phyloP scores from a whole-genome alignment of 2,797 vertebrate species.

The Smutsia temminckii region DNA sequence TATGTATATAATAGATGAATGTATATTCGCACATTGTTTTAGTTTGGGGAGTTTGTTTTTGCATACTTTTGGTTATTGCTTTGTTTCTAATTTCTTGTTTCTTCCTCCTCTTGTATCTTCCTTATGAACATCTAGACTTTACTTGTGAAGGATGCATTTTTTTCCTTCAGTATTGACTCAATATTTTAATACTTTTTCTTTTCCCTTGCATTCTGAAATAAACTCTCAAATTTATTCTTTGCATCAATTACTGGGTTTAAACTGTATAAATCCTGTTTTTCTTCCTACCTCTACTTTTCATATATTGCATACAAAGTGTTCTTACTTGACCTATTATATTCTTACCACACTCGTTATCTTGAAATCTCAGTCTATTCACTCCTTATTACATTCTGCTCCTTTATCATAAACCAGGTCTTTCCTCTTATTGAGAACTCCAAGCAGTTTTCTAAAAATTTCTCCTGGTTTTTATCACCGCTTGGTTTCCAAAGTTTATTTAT shows the following conservation, averaged over 20 bases:
- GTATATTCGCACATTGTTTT: neutral
- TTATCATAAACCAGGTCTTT: neutral
- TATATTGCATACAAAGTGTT: neutral
- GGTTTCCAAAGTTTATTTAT: neutral
- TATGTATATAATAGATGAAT: neutral
- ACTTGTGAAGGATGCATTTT: neutral
- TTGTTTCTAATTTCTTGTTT: conserved; percentile 1
- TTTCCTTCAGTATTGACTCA: neutral
- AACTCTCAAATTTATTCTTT: neutral
- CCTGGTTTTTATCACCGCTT: neutral
- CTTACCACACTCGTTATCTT: neutral
- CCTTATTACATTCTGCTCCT: neutral
- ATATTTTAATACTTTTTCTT: neutral
- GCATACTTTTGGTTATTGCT: neutral
- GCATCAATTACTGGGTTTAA: neutral
- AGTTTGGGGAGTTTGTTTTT: neutral
- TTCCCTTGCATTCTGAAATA: conserved; percentile 3
- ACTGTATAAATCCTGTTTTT: neutral
- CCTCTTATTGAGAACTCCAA: neutral
- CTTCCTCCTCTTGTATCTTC: neutral
- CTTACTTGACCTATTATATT: neutral
- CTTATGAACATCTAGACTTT: neutral
- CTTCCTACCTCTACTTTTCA: neutral
- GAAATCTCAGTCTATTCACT: neutral
- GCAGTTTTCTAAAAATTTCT: neutral